Base-by-base conservation (phyloP, 2,797 vertebrate species). In the Distichodus sexfasciatus region DNA sequence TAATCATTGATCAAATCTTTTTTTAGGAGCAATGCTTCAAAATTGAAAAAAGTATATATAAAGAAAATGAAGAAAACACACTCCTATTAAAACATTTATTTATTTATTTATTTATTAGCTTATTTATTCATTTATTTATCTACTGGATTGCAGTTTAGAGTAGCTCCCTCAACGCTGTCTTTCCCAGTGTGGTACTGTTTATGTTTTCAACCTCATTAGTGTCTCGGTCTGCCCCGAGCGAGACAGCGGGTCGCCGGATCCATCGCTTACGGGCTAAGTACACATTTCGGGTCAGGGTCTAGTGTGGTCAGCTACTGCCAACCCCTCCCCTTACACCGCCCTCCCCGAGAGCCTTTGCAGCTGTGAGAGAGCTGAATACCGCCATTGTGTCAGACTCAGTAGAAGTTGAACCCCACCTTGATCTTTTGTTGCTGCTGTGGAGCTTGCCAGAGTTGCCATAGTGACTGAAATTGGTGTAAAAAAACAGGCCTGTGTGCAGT, bases 331-430 rank as follows among this genome's bases (percentile, higher is more conserved):
- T 19, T 21, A n/a, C n/a, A n/a, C n/a, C n/a, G n/a, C n/a, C 9
- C 14, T 38, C 21, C 1, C 31, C 31, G 6, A 17, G 19, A 61
- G 8, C 33, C 31, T 43, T 36, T 47, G 4, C 44, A 46, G 17
- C 35, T 55, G 36, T 51, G 31, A 44, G 40, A 44, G 26, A 63
- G 36, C 12, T 53, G 23, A 65, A 51, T 31, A 65, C 15, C 2
- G 17, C 14, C 11, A 35, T 55, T 72, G 28, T 66, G 9, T 19
- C 58, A 36, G 72, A 69, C 53, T 36, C 26, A 40, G 21, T 63
- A 75, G n/a, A n/a, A 66, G 55, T 31, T 43, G 59, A 31, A 53
- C 12, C 6, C 46, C 53, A 70, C 50, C 36, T 62, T 72, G 66
- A 71, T 55, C 15, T 55, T 72, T 55, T 61, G 28, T 59, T 40